phyloP scores from a whole-genome alignment of 2,797 vertebrate species.

The Ptychadena robeensis region DNA sequence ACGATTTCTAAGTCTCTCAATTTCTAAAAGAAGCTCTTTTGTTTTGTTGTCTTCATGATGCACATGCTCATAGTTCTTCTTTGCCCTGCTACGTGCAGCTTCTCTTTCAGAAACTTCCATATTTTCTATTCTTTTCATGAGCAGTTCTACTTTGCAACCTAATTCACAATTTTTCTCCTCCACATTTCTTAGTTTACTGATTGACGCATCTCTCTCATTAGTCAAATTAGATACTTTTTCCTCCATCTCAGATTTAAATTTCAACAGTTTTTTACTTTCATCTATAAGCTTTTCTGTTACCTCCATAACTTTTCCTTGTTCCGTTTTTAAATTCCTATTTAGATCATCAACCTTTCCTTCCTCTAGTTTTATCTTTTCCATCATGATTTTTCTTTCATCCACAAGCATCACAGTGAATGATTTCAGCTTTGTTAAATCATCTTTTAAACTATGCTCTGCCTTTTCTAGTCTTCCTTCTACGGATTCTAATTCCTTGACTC shows the following conservation, averaged over 20 bases:
- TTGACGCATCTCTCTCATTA: conserved; percentile 86
- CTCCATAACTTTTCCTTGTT: conserved; percentile 92
- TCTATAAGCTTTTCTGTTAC: conserved; percentile 96
- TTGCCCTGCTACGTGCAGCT: conserved; percentile 72
- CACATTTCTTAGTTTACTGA: conserved; percentile 78
- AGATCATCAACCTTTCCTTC: conserved; percentile 86
- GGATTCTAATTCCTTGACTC: conserved; percentile 86
- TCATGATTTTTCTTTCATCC: conserved; percentile 90
- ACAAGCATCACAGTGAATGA: conserved; percentile 91
- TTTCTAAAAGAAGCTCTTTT: conserved; percentile 86
- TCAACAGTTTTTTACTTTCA: conserved; percentile 94
- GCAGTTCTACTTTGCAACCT: conserved; percentile 75
- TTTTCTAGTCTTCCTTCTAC: conserved; percentile 86
- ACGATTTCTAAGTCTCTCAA: conserved; percentile 86
- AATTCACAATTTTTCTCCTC: conserved; percentile 85
- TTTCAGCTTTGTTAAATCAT: conserved; percentile 92
- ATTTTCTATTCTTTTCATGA: conserved; percentile 83
- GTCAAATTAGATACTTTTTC: conserved; percentile 80
- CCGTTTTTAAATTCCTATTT: conserved; percentile 85
- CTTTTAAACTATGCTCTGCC: conserved; percentile 85
- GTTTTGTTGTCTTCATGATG: conserved; percentile 85
- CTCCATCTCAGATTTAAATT: conserved; percentile 93
- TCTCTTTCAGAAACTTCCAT: conserved; percentile 83
- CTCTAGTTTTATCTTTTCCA: conserved; percentile 89
- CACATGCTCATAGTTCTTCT: conserved; percentile 73